Conservation (phyloP, 2,888 invertebrate species). For the Aleiodes leptofemur region DNA sequence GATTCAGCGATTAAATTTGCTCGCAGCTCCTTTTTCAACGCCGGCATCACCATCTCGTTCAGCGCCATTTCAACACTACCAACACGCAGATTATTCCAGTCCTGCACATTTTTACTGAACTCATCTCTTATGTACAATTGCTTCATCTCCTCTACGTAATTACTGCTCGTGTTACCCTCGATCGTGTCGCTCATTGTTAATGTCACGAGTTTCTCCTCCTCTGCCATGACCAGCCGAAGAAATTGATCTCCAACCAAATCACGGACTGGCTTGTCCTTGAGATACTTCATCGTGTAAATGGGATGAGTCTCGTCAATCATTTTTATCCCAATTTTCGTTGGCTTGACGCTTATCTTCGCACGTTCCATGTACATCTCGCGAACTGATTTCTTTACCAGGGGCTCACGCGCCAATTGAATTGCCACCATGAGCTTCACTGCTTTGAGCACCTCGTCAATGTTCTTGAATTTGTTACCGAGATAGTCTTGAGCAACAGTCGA, state of each 20-base stretch:
- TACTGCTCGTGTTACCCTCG: constrained; percentile 85
- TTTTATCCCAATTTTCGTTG: constrained; percentile 94
- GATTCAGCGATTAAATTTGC: constrained; percentile 89
- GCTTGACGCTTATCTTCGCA: constrained; percentile 87
- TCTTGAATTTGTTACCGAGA: constrained; percentile 67
- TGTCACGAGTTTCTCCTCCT: constrained; percentile 88
- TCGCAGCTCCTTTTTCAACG: constrained; percentile 90
- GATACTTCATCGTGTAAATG: constrained; percentile 90
- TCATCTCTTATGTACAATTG: constrained; percentile 93
- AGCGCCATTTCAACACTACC: constrained; percentile 93
- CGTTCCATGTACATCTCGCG: constrained; percentile 92
- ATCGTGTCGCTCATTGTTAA: constrained; percentile 85
- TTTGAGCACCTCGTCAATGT: constrained; percentile 88
- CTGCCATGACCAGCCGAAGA: constrained; percentile 87
- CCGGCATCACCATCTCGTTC: constrained; percentile 91
- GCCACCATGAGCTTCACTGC: constrained; percentile 97
- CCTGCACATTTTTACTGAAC: constrained; percentile 94
- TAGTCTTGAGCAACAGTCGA: constrained; percentile 88
- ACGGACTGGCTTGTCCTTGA: constrained; percentile 93
- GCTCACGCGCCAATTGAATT: constrained; percentile 94
- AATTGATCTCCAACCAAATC: constrained; percentile 94
- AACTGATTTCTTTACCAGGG: constrained; percentile 89
- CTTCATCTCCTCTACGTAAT: constrained; percentile 93
- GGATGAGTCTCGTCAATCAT: constrained; percentile 97
- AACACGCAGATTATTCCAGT: constrained; percentile 94